Percentiles rank a stretch among this genome's conserved stretches.
Conservation (phyloP, 2,113 vertebrate species). For the Pomatostomus ruficeps region DNA sequence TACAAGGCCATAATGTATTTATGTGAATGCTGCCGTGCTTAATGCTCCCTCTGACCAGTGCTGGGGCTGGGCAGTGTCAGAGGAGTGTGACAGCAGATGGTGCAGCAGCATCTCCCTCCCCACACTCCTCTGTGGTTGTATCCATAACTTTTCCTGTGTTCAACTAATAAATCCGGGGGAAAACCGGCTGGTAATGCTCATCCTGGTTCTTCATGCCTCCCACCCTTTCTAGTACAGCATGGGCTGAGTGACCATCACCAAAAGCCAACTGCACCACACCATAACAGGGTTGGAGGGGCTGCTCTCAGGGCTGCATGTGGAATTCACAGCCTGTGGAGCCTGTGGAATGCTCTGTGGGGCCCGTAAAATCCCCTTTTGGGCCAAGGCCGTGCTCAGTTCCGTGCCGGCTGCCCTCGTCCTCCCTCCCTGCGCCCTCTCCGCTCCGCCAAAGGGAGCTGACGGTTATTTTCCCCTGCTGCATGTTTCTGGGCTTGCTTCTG, state of each 20-base stretch:
- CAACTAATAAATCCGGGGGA: neutral
- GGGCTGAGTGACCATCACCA: neutral
- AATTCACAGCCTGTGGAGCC: neutral
- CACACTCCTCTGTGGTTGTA: accelerated
- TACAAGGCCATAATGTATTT: neutral
- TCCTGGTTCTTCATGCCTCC: neutral
- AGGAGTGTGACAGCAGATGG: neutral
- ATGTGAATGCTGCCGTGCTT: neutral
- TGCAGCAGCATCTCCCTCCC: neutral
- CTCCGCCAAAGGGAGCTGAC: constrained; percentile 6
- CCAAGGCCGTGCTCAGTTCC: accelerated
- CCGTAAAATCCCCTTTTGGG: neutral
- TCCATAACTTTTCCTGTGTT: neutral
- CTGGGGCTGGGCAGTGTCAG: neutral
- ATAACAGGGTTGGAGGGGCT: neutral
- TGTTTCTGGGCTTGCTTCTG: constrained; percentile 43
- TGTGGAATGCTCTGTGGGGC: neutral
- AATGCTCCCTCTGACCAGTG: neutral
- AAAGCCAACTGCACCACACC: accelerated
- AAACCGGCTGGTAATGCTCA: neutral
- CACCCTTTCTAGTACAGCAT: neutral
- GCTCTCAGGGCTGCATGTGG: neutral
- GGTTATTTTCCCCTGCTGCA: constrained; percentile 40
- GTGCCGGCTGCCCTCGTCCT: accelerated
- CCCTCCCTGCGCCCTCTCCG: neutral